Percentiles rank a stretch among this genome's conserved stretches.
Evolutionary conservation across 2,113 vertebrate species (phyloP).

Genomic region (Chascanopsetta lugubris): DNA sequence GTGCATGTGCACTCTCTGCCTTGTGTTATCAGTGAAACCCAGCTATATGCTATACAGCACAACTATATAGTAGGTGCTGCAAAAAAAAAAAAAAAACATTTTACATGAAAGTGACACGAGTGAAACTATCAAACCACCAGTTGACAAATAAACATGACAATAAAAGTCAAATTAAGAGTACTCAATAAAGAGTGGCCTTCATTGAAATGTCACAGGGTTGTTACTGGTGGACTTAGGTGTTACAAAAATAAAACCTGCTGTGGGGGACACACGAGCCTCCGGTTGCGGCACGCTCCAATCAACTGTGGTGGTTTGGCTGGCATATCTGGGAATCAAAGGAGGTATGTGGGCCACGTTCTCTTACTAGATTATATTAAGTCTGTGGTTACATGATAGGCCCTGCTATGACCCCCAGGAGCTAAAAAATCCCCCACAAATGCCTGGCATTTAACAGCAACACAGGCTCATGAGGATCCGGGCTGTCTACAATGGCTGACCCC

Average conservation of each 20-base stretch:
- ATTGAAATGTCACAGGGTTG: slow-evolving; percentile 65
- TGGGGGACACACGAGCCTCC: slow-evolving; percentile 48
- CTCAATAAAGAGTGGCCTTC: slow-evolving; percentile 4
- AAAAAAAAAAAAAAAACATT: neutral
- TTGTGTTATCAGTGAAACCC: neutral
- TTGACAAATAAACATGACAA: slow-evolving; percentile 35
- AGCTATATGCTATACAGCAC: neutral
- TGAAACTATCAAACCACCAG: slow-evolving; percentile 32
- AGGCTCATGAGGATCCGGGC: slow-evolving; percentile 30
- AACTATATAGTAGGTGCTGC: neutral
- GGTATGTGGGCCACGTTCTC: slow-evolving; percentile 69
- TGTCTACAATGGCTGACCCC: slow-evolving; percentile 43
- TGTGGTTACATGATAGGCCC: slow-evolving; percentile 66
- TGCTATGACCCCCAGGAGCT: slow-evolving; percentile 63
- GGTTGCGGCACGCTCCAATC: slow-evolving; percentile 61
- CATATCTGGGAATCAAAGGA: slow-evolving; percentile 71
- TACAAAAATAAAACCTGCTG: slow-evolving; percentile 69
- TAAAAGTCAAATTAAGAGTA: slow-evolving; percentile 18
- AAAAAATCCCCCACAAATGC: slow-evolving; percentile 66
- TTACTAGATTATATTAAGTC: slow-evolving; percentile 71
- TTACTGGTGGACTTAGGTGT: slow-evolving; percentile 24
- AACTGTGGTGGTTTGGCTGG: slow-evolving; percentile 50
- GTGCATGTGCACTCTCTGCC: neutral
- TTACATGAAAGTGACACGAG: neutral
- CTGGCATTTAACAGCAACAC: slow-evolving; percentile 54